Evolutionary conservation across 2,113 vertebrate genomes (phyloP), one percentile per base, ranked within the genome.

Genomic region (Emydura subglobosa): DNA sequence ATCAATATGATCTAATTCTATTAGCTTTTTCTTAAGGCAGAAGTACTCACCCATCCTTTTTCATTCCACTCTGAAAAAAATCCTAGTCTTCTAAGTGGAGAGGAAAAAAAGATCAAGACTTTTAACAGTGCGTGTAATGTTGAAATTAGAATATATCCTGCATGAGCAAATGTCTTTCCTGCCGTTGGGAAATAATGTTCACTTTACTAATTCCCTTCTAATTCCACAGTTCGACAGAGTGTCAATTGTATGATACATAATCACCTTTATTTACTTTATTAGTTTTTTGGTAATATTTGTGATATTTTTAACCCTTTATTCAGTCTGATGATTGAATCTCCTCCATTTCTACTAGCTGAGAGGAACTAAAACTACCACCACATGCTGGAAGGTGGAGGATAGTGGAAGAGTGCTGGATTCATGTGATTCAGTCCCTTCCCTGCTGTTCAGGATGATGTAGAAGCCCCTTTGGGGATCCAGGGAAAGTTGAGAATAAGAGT

Each of bases 281-380:
- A 68, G 31, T 68, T n/a, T 34, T 19, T 16, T 19, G 34, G 61
- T 19, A 68, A n/a, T 68, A 68, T 68, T 19, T 68, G 61, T 65
- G 61, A n/a, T 68, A 68, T 68, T 68, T 68, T 68, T n/a, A 68
- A 68, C 7, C 61, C 34, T 68, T 68, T 68, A n/a, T 68, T n/a
- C 16, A n/a, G 61, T 19, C 34, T n/a, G 16, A n/a, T n/a, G 61
- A 16, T n/a, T 68, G 31, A 68, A 68, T 7, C 34, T 21, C 17
- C 61, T 68, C 34, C 14, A 68, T n/a, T 34, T 68, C 31, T 68
- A 68, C 31, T 68, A n/a, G 34, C 34, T 34, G 31, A 68, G 90
- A 95, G 91, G 92, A 95, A 91, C 90, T 4, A 82, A 96, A 97
- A 94, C 61, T 95, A 87, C 92, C 92, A 96, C 94, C 95, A 92